Conservation (phyloP, 2,797 vertebrate genomes). For the Sciurus carolinensis region DNA sequence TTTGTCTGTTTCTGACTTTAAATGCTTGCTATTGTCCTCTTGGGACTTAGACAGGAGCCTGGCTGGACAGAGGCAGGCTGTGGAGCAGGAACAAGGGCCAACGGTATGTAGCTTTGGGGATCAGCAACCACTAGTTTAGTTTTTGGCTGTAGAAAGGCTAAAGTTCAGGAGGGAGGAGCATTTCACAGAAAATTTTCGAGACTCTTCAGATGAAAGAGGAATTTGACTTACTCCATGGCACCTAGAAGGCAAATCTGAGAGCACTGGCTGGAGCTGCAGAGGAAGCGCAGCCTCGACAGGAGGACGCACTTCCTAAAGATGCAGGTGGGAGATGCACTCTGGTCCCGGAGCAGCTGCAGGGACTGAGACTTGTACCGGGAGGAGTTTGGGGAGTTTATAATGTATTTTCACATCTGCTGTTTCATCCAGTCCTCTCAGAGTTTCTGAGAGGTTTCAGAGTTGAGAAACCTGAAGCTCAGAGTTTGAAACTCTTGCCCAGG, state of each 20-base stretch:
- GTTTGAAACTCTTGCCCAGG: slow-evolving; percentile 27
- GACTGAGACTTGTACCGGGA: background rate
- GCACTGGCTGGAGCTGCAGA: background rate
- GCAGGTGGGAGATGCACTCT: background rate
- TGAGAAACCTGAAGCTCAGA: slow-evolving; percentile 43
- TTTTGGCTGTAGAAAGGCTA: background rate
- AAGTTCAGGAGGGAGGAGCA: background rate
- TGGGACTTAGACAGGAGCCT: background rate
- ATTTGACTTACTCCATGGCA: background rate
- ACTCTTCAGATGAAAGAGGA: slow-evolving; percentile 11
- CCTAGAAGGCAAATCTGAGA: background rate
- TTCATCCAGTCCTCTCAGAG: slow-evolving; percentile 10
- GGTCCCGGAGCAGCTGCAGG: background rate
- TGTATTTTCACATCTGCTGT: background rate
- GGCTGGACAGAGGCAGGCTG: background rate
- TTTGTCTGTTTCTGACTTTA: background rate
- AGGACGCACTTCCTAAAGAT: background rate
- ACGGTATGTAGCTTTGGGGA: background rate
- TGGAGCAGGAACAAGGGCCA: background rate
- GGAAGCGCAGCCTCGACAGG: background rate
- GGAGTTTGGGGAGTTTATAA: background rate
- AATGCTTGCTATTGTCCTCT: background rate
- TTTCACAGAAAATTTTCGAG: slow-evolving; percentile 22
- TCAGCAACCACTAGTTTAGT: background rate
- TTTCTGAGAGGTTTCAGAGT: background rate